Percentiles rank a stretch among this genome's conserved stretches.
Evolutionary conservation across 2,888 invertebrate species (phyloP).

Genomic region (Melangyna quadrimaculata): DNA sequence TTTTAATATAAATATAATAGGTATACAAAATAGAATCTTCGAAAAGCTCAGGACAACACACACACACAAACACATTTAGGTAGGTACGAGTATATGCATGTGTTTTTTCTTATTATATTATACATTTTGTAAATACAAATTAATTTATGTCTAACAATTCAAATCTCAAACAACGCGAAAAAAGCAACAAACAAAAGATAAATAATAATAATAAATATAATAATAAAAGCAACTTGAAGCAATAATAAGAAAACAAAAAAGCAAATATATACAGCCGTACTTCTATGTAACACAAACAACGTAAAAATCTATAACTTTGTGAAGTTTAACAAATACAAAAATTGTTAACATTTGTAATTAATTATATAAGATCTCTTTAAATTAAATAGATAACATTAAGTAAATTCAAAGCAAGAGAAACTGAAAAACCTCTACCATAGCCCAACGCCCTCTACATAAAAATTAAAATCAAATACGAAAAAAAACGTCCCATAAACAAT

Average conservation of each 20-base stretch:
- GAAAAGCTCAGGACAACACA: conserved; percentile 9
- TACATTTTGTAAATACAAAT: conserved; percentile 20
- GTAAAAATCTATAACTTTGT: conserved; percentile 48
- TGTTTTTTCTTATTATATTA: background rate
- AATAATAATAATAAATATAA: conserved; percentile 1
- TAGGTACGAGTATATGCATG: background rate
- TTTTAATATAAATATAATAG: background rate
- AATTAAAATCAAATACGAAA: conserved; percentile 21
- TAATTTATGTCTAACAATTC: conserved; percentile 6
- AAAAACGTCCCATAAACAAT: conserved; percentile 60
- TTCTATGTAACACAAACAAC: conserved; percentile 41
- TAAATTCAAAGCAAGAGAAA: conserved; percentile 42
- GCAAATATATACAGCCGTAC: conserved; percentile 31
- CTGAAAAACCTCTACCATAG: conserved; percentile 63
- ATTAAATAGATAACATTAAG: conserved; percentile 26
- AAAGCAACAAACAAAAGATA: background rate
- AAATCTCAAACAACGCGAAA: conserved; percentile 47
- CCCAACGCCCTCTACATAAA: conserved; percentile 64
- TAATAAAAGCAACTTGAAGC: conserved; percentile 53
- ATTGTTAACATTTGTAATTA: conserved; percentile 66
- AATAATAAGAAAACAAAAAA: conserved; percentile 37
- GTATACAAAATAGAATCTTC: background rate
- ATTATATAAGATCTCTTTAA: conserved; percentile 65
- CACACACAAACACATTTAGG: background rate
- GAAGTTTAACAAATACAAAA: conserved; percentile 34